Evolutionary conservation across 2,888 invertebrate species (phyloP).

Genomic region (Andrena haemorrhoa): DNA sequence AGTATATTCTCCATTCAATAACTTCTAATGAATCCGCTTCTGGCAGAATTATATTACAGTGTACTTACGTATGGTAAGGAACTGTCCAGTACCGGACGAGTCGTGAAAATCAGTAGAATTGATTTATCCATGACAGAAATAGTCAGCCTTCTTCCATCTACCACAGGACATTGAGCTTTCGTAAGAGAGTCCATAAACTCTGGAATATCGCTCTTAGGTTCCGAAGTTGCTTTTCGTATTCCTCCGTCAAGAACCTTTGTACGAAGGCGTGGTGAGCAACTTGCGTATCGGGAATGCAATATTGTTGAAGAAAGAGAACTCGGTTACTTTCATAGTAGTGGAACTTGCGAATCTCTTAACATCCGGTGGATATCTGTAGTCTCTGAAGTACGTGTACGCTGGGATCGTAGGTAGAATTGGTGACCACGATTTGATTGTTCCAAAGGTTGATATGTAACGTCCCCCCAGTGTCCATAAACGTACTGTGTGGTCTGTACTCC

Average conservation of each 20-base stretch:
- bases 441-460: conserved; percentile 90
- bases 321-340: conserved; percentile 90
- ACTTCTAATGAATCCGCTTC: background rate
- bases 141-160: conserved; percentile 86
- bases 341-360: conserved; percentile 90
- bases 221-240: conserved; percentile 83
- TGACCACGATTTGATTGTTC: conserved; percentile 89
- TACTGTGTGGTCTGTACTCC: conserved; percentile 90
- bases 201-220: conserved; percentile 84
- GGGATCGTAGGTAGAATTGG: conserved; percentile 84
- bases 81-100: conserved; percentile 87
- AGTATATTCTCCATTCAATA: background rate
- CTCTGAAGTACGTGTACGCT: conserved; percentile 83
- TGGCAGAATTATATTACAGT: background rate
- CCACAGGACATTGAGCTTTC: conserved; percentile 57
- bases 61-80: conserved; percentile 87
- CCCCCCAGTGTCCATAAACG: conserved; percentile 92
- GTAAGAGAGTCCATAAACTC: conserved; percentile 80
- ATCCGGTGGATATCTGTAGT: conserved; percentile 90
- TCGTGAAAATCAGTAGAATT: background rate
- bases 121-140: conserved; percentile 87
- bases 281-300: background rate
- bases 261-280: background rate
- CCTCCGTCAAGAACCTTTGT: conserved; percentile 85
- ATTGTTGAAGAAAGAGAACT: background rate